Evolutionary conservation across 2,797 vertebrate genomes (phyloP), one percentile per base, ranked within the genome.

Genomic region (Hydrolagus colliei): DNA sequence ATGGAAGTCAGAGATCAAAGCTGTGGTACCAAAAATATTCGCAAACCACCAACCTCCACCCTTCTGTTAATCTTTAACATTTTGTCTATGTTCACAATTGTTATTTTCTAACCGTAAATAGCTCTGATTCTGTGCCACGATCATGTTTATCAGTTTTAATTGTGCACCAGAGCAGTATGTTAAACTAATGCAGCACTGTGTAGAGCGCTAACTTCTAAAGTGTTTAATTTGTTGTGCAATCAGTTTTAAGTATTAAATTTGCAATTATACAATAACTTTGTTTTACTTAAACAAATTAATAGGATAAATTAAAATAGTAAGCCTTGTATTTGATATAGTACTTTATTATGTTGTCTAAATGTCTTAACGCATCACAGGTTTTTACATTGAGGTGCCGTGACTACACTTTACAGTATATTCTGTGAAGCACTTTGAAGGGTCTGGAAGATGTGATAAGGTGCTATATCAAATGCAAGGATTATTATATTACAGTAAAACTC

Each of bases 61-160:
- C 77, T 79, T 79, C 59, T 79, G 77, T 65, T 79, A 79, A 65
- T 65, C n/a, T 79, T 52, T 79, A 62, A 63, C 22, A 79, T 65
- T 79, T 79, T 61, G n/a, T 79, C 61, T 14, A 65, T 62, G 63
- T 65, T 79, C 13, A 13, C 77, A 79, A 62, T 79, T 63, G 77
- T 22, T 61, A 27, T 79, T 65, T 22, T 65, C 61, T 27, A 22
- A 79, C 63, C 63, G n/a, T 63, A 16, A 79, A 63, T 14, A 79
- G n/a, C 77, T 79, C 63, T 59, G n/a, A 22, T 32, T 62, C 11
- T 79, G 61, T 16, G 22, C 0, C 2, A 22, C 27, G 63, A 79
- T 79, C 52, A 77, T 77, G 52, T 61, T n/a, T n/a, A 61, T 77
- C 52, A n/a, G 12, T 61, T 61, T 77, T 11, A 61, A 18, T 79